phyloP scores from a whole-genome alignment of 2,113 vertebrate species.

The Oceanites oceanicus region DNA sequence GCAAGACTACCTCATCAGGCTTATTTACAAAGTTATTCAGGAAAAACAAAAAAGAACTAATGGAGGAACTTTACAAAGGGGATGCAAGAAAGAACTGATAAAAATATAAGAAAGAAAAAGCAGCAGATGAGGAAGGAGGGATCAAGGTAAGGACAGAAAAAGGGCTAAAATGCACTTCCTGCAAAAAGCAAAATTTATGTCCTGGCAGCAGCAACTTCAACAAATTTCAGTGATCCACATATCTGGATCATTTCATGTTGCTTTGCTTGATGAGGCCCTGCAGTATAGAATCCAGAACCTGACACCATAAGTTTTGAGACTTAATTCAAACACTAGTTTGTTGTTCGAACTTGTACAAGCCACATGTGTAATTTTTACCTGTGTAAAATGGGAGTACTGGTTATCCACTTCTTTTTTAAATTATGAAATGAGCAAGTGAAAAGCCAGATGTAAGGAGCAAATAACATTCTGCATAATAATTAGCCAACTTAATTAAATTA shows the following conservation, averaged over 20 bases:
- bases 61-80: neutral
- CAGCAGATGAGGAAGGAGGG: neutral
- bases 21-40: neutral
- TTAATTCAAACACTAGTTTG: neutral
- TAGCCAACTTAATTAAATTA: neutral
- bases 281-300: neutral
- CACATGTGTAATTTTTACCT: neutral
- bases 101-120: neutral
- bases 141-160: neutral
- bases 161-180: neutral
- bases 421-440: neutral
- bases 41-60: neutral
- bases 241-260: neutral
- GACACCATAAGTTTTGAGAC: neutral
- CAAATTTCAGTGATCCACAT: neutral
- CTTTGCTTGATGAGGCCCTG: neutral
- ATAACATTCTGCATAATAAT: neutral
- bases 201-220: neutral
- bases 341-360: neutral
- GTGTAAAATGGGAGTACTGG: neutral
- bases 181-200: neutral
- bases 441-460: neutral
- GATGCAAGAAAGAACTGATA: neutral
- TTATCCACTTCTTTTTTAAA: neutral
- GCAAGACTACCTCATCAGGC: neutral